These are phyloP conservation scores for Irena cyanogastra DNA, from an alignment of 2,113 vertebrate species.

Conservation along the genomic window DNA sequence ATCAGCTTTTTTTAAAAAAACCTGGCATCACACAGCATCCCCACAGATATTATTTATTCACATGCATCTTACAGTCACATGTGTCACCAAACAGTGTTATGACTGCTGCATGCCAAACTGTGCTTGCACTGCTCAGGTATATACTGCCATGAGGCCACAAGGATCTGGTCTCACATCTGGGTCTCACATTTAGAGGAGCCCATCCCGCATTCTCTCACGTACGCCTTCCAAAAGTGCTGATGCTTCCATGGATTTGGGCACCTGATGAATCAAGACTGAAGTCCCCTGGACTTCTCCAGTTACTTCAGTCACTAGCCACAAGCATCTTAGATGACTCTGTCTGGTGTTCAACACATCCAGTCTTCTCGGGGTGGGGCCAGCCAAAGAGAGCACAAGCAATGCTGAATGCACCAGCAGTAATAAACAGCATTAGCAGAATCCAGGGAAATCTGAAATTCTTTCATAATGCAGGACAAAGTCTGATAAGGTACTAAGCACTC, in stretches of 20 bases:
- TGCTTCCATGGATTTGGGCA: background rate
- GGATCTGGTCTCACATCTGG: background rate
- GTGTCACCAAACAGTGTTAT: background rate
- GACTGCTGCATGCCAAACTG: background rate
- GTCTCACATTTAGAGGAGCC: background rate
- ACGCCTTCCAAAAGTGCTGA: background rate
- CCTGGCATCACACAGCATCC: background rate
- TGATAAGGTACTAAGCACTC: background rate
- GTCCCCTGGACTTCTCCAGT: background rate
- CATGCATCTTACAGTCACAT: background rate
- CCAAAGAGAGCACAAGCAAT: conserved; percentile 33
- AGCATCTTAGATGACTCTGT: background rate
- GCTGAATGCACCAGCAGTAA: conserved; percentile 50
- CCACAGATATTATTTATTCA: background rate
- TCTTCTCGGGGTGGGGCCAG: background rate
- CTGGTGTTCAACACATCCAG: background rate
- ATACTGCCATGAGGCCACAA: background rate
- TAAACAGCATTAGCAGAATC: conserved; percentile 51
- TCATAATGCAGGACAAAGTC: background rate
- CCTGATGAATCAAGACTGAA: background rate
- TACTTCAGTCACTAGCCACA: background rate
- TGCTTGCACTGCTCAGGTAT: background rate
- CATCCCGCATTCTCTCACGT: background rate
- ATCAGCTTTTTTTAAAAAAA: background rate
- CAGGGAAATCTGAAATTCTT: conserved; percentile 62